These are phyloP conservation scores for Sarcophaga peregrina DNA, from an alignment of 1,140 invertebrate species.

Conservation along the genomic window DNA sequence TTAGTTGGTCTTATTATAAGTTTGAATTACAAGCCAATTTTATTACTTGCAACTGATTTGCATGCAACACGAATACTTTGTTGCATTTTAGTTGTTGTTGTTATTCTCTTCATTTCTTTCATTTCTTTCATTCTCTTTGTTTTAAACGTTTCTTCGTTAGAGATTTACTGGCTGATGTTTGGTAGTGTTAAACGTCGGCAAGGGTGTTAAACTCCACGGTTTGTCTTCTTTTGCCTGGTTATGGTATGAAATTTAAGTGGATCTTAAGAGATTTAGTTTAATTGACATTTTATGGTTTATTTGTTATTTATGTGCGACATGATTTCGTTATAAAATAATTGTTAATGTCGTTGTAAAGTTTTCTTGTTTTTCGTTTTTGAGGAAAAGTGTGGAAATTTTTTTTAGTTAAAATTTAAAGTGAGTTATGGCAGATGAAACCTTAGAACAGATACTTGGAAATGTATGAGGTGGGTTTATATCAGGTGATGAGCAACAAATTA, in stretches of 20 bases:
- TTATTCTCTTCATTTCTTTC: no score
- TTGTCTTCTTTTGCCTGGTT: neutral
- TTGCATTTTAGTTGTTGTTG: constrained; percentile 29
- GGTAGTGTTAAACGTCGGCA: no score
- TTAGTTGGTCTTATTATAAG: constrained; percentile 29
- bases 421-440: no score
- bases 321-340: constrained; percentile 10
- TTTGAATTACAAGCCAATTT: constrained; percentile 38
- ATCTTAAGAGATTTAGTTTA: constrained; percentile 37
- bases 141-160: no score
- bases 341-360: neutral
- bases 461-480: no score
- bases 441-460: no score
- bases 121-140: no score
- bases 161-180: no score
- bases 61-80: constrained; percentile 34
- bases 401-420: neutral
- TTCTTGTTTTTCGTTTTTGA: constrained; percentile 9
- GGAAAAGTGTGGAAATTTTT: neutral
- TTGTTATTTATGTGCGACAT: constrained; percentile 14
- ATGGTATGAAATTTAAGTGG: neutral
- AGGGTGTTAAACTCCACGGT: no score
- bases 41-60: constrained; percentile 40
- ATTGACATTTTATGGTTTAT: constrained; percentile 35
- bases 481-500: no score